A percentile compares a stretch with the other conserved stretches of the same genome.
Conservation (phyloP, 2,888 invertebrate genomes). For the Acanthosepion esculentum region DNA sequence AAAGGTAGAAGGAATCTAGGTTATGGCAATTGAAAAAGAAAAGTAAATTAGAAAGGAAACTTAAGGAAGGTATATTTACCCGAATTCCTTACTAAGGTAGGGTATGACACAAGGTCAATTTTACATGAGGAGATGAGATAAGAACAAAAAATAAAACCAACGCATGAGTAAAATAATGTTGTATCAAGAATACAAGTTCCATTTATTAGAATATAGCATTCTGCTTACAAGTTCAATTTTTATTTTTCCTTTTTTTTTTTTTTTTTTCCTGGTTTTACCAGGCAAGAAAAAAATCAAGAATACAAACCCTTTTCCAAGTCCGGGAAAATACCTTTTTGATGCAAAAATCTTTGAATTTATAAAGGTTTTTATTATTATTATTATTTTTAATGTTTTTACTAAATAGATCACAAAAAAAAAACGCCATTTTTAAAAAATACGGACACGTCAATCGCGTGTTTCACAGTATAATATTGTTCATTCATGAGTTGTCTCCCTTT, state of each 20-base stretch:
- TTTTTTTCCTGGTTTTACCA: not conserved
- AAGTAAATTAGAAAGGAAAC: too few species aligned
- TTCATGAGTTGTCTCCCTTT: not conserved
- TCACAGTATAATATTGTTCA: not conserved
- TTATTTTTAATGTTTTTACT: too few species aligned
- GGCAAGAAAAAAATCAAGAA: not conserved
- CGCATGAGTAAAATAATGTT: not conserved
- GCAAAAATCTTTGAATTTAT: not conserved
- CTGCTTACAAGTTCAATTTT: not conserved
- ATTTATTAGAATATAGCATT: constrained; percentile 9
- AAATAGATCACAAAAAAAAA: not conserved
- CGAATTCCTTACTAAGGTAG: too few species aligned
- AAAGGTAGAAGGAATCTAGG: too few species aligned
- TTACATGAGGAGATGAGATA: too few species aligned
- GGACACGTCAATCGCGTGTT: too few species aligned
- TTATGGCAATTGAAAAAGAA: too few species aligned
- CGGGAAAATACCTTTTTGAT: not conserved
- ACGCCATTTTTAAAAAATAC: not conserved
- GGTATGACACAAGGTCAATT: too few species aligned
- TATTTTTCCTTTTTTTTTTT: not conserved
- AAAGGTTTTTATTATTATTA: not conserved
- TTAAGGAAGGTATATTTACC: too few species aligned
- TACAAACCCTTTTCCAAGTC: not conserved
- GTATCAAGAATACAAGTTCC: not conserved
- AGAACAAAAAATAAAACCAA: not conserved